Evolutionary conservation across 2,113 vertebrate genomes (phyloP).

Genomic region (Atrichornis clamosus): DNA sequence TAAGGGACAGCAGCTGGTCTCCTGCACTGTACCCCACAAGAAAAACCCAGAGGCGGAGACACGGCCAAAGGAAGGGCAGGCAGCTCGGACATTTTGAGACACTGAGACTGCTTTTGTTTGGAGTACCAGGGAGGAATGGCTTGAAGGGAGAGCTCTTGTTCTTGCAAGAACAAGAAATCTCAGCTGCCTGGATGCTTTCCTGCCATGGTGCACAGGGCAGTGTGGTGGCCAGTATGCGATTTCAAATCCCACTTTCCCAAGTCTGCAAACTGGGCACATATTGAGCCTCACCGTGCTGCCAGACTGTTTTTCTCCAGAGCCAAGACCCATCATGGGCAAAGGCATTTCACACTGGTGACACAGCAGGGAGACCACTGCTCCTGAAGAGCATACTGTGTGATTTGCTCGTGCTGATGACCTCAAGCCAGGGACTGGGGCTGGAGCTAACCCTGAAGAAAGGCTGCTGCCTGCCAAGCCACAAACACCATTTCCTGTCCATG

Average conservation of each 20-base stretch:
- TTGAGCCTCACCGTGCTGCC: accelerated
- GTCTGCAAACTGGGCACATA: accelerated
- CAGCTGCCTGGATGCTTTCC: background rate
- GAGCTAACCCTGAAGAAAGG: background rate
- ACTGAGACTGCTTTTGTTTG: background rate
- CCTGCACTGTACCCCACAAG: accelerated
- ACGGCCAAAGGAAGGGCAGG: accelerated
- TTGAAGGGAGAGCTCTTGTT: background rate
- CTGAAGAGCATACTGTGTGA: background rate
- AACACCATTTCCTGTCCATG: background rate
- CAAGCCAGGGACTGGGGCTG: background rate
- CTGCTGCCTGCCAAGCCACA: background rate
- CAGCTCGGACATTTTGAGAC: background rate
- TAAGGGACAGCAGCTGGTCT: background rate
- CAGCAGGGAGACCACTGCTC: background rate
- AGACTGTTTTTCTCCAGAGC: background rate
- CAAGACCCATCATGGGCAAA: background rate
- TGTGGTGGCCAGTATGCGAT: accelerated
- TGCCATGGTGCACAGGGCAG: background rate
- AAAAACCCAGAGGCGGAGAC: background rate
- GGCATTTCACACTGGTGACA: background rate
- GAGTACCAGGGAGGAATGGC: background rate
- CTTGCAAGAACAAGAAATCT: background rate
- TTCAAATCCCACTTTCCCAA: background rate
- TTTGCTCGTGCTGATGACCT: background rate